Conservation (phyloP, 2,113 vertebrate genomes). For the Alexandromys fortis region DNA sequence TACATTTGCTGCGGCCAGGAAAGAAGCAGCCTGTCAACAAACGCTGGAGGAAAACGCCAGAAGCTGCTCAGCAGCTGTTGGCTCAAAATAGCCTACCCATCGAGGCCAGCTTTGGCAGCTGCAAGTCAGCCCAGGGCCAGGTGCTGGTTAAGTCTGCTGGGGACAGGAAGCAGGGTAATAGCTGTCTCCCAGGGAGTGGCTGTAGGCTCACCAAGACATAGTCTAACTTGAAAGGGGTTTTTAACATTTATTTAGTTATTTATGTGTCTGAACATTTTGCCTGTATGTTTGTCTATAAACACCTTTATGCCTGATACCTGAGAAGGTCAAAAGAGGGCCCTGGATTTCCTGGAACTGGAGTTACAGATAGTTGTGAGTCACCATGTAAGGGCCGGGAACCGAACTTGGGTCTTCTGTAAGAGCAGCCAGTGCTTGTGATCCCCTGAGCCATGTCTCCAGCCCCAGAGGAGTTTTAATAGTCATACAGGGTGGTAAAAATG, state of each 20-base stretch:
- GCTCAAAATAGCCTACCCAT: constrained; percentile 72
- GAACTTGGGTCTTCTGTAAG: background rate
- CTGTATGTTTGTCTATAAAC: background rate
- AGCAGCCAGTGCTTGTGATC: background rate
- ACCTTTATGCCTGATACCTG: background rate
- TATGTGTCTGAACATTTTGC: background rate
- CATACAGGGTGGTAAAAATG: background rate
- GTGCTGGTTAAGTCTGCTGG: background rate
- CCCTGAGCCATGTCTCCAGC: background rate
- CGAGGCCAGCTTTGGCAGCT: background rate
- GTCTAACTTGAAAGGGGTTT: background rate
- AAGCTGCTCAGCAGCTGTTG: constrained; percentile 66
- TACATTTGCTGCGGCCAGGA: constrained; percentile 46
- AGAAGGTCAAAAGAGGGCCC: background rate
- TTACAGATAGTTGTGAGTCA: background rate
- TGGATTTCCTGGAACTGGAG: background rate
- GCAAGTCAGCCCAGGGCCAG: background rate
- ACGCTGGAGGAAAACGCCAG: constrained; percentile 44
- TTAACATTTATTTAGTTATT: background rate
- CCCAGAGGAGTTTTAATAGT: background rate
- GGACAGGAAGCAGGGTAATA: background rate
- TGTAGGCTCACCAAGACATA: background rate
- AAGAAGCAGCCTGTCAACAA: constrained; percentile 51
- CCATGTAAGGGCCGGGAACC: background rate
- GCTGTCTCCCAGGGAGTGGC: constrained; percentile 15